These are phyloP conservation scores for Sphaerodactylus townsendi DNA, from an alignment of 2,113 vertebrate species.

Conservation along the genomic window DNA sequence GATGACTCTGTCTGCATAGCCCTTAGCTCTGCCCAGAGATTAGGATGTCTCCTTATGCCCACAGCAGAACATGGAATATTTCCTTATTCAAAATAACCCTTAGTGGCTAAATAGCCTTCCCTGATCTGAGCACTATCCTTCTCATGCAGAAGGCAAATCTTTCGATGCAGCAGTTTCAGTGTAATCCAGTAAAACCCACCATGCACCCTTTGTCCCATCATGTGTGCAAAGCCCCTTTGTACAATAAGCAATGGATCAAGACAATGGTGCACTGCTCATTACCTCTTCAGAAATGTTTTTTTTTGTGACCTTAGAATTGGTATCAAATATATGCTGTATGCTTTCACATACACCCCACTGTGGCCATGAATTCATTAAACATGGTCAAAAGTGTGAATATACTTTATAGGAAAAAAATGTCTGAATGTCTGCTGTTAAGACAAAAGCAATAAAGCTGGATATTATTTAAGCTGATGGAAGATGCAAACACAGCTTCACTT, in stretches of 20 bases:
- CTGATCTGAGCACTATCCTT: not conserved
- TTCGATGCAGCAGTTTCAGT: not conserved
- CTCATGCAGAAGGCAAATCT: not conserved
- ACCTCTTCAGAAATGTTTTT: conserved; percentile 35
- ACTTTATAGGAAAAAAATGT: conserved; percentile 47
- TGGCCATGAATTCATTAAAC: conserved; percentile 28
- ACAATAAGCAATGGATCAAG: not conserved
- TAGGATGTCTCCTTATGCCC: not conserved
- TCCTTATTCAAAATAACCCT: not conserved
- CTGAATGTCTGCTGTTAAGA: conserved; percentile 57
- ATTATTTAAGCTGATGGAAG: conserved; percentile 77
- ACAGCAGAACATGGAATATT: not conserved
- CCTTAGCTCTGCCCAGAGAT: not conserved
- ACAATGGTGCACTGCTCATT: conserved; percentile 24
- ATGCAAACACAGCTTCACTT: conserved; percentile 69
- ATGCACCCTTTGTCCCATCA: not conserved
- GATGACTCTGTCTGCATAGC: too few relatives aligned
- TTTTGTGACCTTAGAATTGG: conserved; percentile 34
- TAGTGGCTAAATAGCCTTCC: not conserved
- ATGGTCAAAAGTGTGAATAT: conserved; percentile 27
- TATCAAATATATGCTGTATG: conserved; percentile 70
- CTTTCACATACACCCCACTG: conserved; percentile 14
- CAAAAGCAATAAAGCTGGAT: conserved; percentile 71
- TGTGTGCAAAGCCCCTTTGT: not conserved
- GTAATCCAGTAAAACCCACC: not conserved